These are phyloP conservation scores for Labeo catla DNA, from an alignment of 2,113 vertebrate genomes.

Conservation along the genomic window DNA sequence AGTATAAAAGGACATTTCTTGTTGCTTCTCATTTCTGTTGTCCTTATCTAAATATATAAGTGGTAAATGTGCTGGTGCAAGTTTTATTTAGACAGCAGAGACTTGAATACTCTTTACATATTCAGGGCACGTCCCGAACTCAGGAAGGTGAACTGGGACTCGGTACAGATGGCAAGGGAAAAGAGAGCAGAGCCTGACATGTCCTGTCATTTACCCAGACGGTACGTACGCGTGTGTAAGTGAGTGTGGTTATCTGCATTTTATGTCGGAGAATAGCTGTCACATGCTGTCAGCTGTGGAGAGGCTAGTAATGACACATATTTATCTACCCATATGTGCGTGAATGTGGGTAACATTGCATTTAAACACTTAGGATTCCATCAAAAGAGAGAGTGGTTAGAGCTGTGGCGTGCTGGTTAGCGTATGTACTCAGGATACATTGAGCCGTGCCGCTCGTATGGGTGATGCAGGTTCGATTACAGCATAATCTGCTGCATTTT, in stretches of 20 bases:
- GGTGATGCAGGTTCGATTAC: not conserved
- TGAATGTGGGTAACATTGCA: not conserved
- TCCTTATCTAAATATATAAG: conserved; percentile 16
- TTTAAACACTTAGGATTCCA: conserved; percentile 19
- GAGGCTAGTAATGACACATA: conserved; percentile 27
- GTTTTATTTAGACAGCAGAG: not conserved
- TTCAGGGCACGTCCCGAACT: conserved; percentile 4
- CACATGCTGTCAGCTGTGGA: conserved; percentile 43
- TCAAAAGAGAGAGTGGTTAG: not conserved
- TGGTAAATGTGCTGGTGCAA: not conserved
- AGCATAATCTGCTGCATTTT: not conserved
- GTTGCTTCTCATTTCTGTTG: not conserved
- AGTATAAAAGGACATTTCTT: not conserved
- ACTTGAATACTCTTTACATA: conserved; percentile 11
- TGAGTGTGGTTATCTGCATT: conserved; percentile 27
- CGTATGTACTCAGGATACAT: not conserved
- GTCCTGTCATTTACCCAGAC: conserved; percentile 42
- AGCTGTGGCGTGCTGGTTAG: not conserved
- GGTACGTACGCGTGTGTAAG: conserved; percentile 28
- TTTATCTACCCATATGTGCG: conserved; percentile 29
- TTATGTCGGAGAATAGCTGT: conserved; percentile 34
- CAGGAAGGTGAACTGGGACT: conserved; percentile 45
- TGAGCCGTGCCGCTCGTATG: not conserved
- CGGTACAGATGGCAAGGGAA: conserved; percentile 48
- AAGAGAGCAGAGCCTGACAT: conserved; percentile 35